A percentile compares a stretch with the other conserved stretches of the same genome.
These are phyloP conservation scores for Leuctra nigra DNA, from an alignment of 2,888 invertebrate genomes.

Conservation along the genomic window DNA sequence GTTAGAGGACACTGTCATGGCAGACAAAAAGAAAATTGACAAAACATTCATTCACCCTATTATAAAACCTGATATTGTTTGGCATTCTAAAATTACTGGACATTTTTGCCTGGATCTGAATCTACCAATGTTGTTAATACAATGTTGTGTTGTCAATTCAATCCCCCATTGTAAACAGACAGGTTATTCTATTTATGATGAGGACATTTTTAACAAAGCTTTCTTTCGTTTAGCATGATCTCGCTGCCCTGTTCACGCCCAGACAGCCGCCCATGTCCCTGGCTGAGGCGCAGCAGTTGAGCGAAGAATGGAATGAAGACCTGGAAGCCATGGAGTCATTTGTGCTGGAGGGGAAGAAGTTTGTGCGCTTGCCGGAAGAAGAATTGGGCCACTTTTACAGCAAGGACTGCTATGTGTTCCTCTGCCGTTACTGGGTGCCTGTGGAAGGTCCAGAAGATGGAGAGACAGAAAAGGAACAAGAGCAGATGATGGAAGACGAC, in stretches of 20 bases:
- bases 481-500: conserved; percentile 51
- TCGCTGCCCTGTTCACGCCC: conserved; percentile 92
- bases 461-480: conserved; percentile 32
- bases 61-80: no score
- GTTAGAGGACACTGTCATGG: no score
- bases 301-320: conserved; percentile 98
- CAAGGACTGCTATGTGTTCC: conserved; percentile 94
- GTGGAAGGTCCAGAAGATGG: conserved; percentile 51
- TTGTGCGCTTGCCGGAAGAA: conserved; percentile 91
- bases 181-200: no score
- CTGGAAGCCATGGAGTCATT: conserved; percentile 97
- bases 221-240: conserved; percentile 65
- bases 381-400: conserved; percentile 91
- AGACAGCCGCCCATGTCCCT: conserved; percentile 83
- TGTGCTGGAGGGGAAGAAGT: conserved; percentile 93
- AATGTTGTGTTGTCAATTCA: no score
- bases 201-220: no score
- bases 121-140: no score
- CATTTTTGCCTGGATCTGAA: no score
- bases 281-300: conserved; percentile 77
- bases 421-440: conserved; percentile 91
- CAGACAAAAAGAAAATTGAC: no score
- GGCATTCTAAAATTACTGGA: no score
- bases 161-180: no score
- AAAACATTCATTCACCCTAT: no score